Conservation (phyloP, 2,797 vertebrate genomes). For the Mastacembelus armatus region DNA sequence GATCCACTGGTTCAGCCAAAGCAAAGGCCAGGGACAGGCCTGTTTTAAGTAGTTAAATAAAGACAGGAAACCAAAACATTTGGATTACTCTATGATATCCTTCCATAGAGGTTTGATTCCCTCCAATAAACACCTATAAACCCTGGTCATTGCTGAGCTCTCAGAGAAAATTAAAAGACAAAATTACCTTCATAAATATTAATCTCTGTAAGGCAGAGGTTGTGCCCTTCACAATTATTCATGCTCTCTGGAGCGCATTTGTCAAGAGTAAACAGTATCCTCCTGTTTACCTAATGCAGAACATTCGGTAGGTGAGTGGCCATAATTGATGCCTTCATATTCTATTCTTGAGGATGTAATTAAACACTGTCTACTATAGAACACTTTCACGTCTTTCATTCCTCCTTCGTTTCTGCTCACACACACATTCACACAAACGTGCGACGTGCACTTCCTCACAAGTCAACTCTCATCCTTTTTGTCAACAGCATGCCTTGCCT, state of each 20-base stretch:
- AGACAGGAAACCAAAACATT: constrained; percentile 41
- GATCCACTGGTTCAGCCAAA: constrained; percentile 34
- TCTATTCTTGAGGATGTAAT: constrained; percentile 69
- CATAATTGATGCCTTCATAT: constrained; percentile 74
- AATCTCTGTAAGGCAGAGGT: constrained; percentile 67
- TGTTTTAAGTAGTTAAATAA: constrained; percentile 34
- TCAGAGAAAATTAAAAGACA: constrained; percentile 67
- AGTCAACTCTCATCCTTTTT: constrained; percentile 16
- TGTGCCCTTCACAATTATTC: constrained; percentile 76
- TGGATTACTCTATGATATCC: constrained; percentile 28
- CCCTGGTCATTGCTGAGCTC: constrained; percentile 18
- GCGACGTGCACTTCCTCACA: neutral
- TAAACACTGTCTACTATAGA: constrained; percentile 61
- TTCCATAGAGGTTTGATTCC: constrained; percentile 39
- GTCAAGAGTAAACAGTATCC: constrained; percentile 75
- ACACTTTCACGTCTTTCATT: constrained; percentile 48
- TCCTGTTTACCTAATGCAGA: constrained; percentile 73
- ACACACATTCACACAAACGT: neutral
- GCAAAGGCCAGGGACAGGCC: constrained; percentile 26
- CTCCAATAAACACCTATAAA: constrained; percentile 56
- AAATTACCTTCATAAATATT: constrained; percentile 79
- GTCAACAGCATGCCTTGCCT: neutral
- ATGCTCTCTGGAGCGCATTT: constrained; percentile 68
- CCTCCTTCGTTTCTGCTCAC: neutral
- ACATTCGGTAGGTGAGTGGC: constrained; percentile 66